Evolutionary conservation across 2,888 invertebrate species (phyloP), one percentile per base, ranked within the genome.

Genomic region (Epinotia ramella): DNA sequence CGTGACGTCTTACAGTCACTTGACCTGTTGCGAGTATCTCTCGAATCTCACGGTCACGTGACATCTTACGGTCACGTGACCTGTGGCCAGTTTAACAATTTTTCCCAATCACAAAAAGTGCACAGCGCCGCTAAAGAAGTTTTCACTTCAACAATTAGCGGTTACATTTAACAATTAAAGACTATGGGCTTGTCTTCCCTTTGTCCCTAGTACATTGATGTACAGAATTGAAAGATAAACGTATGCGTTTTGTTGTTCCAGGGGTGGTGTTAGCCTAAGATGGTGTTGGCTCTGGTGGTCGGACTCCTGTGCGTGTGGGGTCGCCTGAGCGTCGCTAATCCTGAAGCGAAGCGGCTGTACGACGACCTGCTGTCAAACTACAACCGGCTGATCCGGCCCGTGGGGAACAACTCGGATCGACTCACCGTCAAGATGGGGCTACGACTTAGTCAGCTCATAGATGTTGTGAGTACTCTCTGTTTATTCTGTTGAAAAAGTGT

Each of bases 341-440:
- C 98, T 91, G 98, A 98, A 91, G 98, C 98, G 86, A 98, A 98
- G 95, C 96, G 98, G 92, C 97, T 98, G 85, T 98, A 98, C 95
- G 98, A 99, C 96, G 98, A 99, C 94, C 96, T 99, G 83, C 96
- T 99, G 86, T 97, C 97, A 86, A 98, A 98, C 94, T 99, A 99
- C 95, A 99, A 99, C 95, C 97, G 98, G 87, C 96, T 99, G 90
- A 98, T 98, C 89, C 96, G 99, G 88, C 99, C 99, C 80, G 98
- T 98, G 83, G 98, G 98, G 86, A 98, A 98, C 95, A 98, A 98
- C 95, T 97, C 98, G 82, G 98, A 98, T 94, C 97, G 98, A 84
- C 96, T 99, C 90, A 98, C 98, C 86, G 98, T 99, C 93, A 98
- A 98, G 95, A 97, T 99, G 97, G 98, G 98, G 81, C 96, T 99